Base-by-base conservation (phyloP, 2,888 invertebrate genomes). In the Drosophila subquinaria region DNA sequence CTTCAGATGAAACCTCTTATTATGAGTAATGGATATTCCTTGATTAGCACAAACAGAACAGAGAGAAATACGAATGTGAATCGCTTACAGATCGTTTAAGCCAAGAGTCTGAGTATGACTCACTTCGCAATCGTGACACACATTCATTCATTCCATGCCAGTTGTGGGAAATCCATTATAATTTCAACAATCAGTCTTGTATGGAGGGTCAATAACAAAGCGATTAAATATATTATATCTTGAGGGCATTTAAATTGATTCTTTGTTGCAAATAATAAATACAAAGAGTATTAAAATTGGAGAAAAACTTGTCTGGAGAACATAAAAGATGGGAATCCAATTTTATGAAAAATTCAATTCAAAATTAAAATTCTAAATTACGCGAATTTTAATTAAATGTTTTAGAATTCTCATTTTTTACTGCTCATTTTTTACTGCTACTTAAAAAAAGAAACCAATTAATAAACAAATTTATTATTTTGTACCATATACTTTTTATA, bases 1-100 rank as follows among this genome's bases (percentile, higher is more conserved):
- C 23, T 40, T 23, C 50, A 63, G 48, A 50, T 20, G 53, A 59
- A 60, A 55, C 59, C 71, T 6, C 76, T 69, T 43, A 75, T 76
- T 79, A 75, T 62, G 76, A 51, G 76, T 74, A 79, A 79, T 79
- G 65, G 50, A 65, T 75, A 79, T 79, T 57, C 53, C 47, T 55
- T 79, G 79, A 62, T 75, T 63, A 62, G 17, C 40, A 47, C 53
- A 42, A 38, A 59, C 36, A 23, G 20, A 43, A n/a, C 33, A 4
- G 33, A 43, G 33, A 51, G 27, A 27, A 27, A 36, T 4, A 36
- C 51, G 43, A 57, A 27, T 10, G 45, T 15, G 23, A 35, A 43
- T n/a, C 56, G 43, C 5, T n/a, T 38, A 38, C 38, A 3, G 53
- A 27, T 27, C 27, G 27, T 27, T 30, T 15, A 40, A 53, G 17